Evolutionary conservation across 2,797 vertebrate species (phyloP), one percentile per base, ranked within the genome.

Genomic region (Brotula barbata): DNA sequence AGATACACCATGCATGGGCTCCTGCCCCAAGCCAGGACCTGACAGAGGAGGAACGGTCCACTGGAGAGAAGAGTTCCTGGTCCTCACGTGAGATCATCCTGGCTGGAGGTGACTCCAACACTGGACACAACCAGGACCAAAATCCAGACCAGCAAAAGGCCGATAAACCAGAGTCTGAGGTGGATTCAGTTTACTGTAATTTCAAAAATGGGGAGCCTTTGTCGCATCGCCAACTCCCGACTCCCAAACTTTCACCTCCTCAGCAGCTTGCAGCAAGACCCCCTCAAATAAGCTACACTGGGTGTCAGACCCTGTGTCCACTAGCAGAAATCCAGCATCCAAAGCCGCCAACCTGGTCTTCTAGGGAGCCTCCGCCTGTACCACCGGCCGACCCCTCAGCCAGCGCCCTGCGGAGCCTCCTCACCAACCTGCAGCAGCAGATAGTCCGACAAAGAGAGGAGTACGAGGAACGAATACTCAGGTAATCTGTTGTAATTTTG

Each of bases 401-500:
- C 41, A 83, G 87, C 1, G 84, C 87, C 37, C 82, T 88, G 0
- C 87, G 87, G 41, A 88, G 87, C 76, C 64, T 91, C 52, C 86
- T 91, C 57, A 87, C 85, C 10, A 71, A 77, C 71, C 82, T 91
- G 40, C 87, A 89, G 51, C 89, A 91, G 77, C 88, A 91, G 70
- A 89, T 91, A 31, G 48, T 71, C 37, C 74, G 79, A 20, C 89
- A 91, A 77, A 79, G 86, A 63, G 85, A 87, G 23, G 86, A 87
- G 58, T 91, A 91, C 1, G 89, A 90, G 58, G 68, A 67, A 7
- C 80, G 81, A 17, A 88, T 91, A 56, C 70, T 73, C 73, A 88
- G 89, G 90, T 91, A 78, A 36, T 4, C 25, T 6, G 25, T 25
- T 21, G 25, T 1, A 5, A 4, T 54, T 19, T n/a, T n/a, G n/a